Conservation (phyloP, 2,888 invertebrate genomes). For the Orthosia cruda region DNA sequence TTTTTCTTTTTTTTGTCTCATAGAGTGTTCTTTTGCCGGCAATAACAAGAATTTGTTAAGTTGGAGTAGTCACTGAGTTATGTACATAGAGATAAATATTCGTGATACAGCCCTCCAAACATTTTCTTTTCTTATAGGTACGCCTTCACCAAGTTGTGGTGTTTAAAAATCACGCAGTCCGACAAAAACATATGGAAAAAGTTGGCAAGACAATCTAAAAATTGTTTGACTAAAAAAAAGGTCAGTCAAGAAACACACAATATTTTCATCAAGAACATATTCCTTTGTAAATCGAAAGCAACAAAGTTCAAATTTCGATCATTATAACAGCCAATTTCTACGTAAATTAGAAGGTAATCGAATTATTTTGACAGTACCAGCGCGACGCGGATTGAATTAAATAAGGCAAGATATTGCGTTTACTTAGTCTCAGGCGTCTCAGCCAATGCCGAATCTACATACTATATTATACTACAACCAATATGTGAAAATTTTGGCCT, state of each 20-base stretch:
- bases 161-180: too few species aligned
- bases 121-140: too few species aligned
- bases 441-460: constrained; percentile 41
- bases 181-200: not conserved
- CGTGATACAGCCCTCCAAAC: too few species aligned
- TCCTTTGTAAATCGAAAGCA: not conserved
- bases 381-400: constrained; percentile 54
- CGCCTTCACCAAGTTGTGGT: too few species aligned
- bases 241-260: too few species aligned
- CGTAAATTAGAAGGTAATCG: constrained; percentile 56
- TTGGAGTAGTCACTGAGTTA: not conserved
- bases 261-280: not conserved
- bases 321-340: constrained; percentile 38
- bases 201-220: not conserved
- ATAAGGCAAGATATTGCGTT: constrained; percentile 61
- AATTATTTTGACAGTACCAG: constrained; percentile 58
- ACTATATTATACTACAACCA: constrained; percentile 32
- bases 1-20: not conserved
- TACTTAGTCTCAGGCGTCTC: constrained; percentile 55
- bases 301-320: constrained; percentile 21
- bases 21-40: not conserved
- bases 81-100: too few species aligned
- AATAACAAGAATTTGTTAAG: not conserved
- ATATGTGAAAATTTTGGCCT: constrained; percentile 17
- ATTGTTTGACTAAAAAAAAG: too few species aligned